These are phyloP conservation scores for Heliothis peltigera DNA, from an alignment of 2,888 invertebrate genomes.

Conservation along the genomic window DNA sequence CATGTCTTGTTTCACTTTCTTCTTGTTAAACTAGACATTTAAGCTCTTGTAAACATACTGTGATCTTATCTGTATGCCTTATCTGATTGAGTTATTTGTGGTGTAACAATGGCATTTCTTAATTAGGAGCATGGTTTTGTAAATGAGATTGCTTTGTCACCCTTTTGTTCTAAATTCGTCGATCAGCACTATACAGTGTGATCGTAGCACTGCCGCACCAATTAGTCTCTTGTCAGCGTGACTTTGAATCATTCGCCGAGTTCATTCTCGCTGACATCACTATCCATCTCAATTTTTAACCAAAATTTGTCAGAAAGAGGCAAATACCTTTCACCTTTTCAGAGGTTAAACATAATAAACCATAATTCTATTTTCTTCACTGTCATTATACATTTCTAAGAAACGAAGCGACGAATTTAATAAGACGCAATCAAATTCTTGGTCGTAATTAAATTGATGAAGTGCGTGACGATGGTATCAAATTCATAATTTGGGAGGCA, in stretches of 20 bases:
- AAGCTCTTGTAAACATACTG: constrained; percentile 50
- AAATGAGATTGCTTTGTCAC: constrained; percentile 52
- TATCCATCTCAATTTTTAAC: constrained; percentile 45
- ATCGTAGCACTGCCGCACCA: constrained; percentile 68
- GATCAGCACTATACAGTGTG: constrained; percentile 62
- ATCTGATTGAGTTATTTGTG: neutral
- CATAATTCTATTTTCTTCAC: constrained; percentile 46
- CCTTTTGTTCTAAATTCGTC: constrained; percentile 65
- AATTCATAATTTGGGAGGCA: constrained; percentile 84
- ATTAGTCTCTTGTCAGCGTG: constrained; percentile 71
- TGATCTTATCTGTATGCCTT: constrained; percentile 40
- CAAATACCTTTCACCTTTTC: constrained; percentile 20
- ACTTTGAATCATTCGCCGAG: constrained; percentile 61
- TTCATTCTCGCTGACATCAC: constrained; percentile 48
- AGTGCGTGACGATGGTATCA: constrained; percentile 82
- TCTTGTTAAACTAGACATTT: constrained; percentile 62
- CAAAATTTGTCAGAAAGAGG: constrained; percentile 22
- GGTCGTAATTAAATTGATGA: constrained; percentile 82
- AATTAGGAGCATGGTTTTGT: constrained; percentile 22
- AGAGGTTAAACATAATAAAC: constrained; percentile 12
- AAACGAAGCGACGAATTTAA: constrained; percentile 67
- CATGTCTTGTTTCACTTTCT: constrained; percentile 62
- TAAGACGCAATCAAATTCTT: constrained; percentile 73
- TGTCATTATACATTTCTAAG: constrained; percentile 67
- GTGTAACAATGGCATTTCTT: neutral